Conservation (phyloP, 2,888 invertebrate species). For the Ferrisia virgata region DNA sequence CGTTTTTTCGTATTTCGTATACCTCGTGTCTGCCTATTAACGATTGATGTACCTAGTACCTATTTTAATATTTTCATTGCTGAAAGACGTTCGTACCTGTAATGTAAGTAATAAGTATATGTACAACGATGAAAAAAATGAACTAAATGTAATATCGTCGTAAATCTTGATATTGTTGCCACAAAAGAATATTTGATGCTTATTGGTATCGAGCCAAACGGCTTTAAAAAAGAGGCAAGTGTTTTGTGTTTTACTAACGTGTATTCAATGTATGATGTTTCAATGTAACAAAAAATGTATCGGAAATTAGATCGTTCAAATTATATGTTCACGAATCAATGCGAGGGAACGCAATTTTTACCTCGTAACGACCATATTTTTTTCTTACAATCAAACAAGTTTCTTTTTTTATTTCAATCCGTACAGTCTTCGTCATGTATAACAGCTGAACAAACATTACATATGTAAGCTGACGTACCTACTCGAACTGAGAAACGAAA, state of each 20-base stretch:
- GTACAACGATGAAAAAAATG: background rate
- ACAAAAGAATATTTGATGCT: background rate
- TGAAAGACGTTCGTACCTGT: background rate
- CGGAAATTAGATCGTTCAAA: background rate
- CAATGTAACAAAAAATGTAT: background rate
- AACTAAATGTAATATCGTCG: background rate
- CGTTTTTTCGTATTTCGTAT: background rate
- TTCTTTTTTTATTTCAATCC: background rate
- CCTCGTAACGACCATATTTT: background rate
- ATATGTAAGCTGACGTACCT: background rate
- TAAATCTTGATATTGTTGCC: background rate
- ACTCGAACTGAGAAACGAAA: background rate
- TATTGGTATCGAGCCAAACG: background rate
- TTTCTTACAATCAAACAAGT: background rate
- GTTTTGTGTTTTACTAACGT: background rate
- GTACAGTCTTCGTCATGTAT: background rate
- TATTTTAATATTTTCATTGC: background rate
- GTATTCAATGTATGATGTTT: background rate
- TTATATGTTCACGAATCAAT: background rate
- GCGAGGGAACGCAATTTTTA: background rate
- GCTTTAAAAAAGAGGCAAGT: background rate
- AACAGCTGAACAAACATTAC: background rate
- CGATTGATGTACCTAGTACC: background rate
- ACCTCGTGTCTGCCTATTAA: background rate
- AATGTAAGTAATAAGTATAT: background rate